Percentiles rank a stretch among this genome's conserved stretches.
Evolutionary conservation across 2,888 invertebrate species (phyloP).

Genomic region (Cheilosia soror): DNA sequence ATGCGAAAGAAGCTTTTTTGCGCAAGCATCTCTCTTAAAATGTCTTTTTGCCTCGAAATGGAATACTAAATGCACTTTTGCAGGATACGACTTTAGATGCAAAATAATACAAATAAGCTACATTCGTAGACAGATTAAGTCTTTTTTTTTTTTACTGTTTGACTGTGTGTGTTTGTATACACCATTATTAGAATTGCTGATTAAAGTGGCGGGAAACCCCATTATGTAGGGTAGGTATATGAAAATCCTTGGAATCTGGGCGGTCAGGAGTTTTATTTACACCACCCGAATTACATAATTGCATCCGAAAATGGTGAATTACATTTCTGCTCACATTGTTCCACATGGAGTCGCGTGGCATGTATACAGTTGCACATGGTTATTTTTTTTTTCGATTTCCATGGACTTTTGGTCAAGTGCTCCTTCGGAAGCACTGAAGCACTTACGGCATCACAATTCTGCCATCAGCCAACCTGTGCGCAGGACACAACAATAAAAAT

Average conservation of each 20-base stretch:
- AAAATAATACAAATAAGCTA: slow-evolving; percentile 51
- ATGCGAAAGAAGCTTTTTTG: slow-evolving; percentile 33
- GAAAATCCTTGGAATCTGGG: slow-evolving; percentile 68
- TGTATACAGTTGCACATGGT: slow-evolving; percentile 56
- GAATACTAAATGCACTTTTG: slow-evolving; percentile 60
- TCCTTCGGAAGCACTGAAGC: slow-evolving; percentile 60
- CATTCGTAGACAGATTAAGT: slow-evolving; percentile 40
- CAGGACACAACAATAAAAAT: slow-evolving; percentile 74
- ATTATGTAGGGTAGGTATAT: not conserved
- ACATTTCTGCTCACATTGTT: slow-evolving; percentile 53
- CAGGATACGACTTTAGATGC: slow-evolving; percentile 34
- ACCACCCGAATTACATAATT: slow-evolving; percentile 50
- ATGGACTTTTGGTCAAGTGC: slow-evolving; percentile 73
- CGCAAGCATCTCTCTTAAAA: slow-evolving; percentile 26
- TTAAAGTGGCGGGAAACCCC: slow-evolving; percentile 56
- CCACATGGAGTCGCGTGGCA: slow-evolving; percentile 26
- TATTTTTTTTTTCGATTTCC: slow-evolving; percentile 43
- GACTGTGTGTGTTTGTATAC: not conserved
- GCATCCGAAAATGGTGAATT: slow-evolving; percentile 47
- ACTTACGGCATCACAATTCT: slow-evolving; percentile 57
- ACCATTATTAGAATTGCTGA: slow-evolving; percentile 51
- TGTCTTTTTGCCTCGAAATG: slow-evolving; percentile 14
- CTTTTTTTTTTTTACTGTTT: not conserved
- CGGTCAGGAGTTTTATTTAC: slow-evolving; percentile 52
- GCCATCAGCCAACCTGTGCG: slow-evolving; percentile 63